Evolutionary conservation across 2,113 vertebrate species (phyloP), one percentile per base, ranked within the genome.

Genomic region (Aspidoscelis tigris): DNA sequence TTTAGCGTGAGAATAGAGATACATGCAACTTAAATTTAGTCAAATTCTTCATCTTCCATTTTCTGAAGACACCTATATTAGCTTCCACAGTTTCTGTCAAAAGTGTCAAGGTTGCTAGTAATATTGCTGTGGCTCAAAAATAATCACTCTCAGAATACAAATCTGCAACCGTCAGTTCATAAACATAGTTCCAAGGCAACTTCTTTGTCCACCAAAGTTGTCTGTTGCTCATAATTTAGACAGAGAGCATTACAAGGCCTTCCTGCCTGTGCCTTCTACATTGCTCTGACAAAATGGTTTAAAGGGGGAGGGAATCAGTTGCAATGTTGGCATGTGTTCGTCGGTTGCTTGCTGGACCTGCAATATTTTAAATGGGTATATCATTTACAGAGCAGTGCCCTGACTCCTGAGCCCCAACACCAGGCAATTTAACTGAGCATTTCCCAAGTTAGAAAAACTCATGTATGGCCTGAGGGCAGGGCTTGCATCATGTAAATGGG

Each of bases 371-470:
- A 74, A 74, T 50, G 22, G 22, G 43, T 47, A 74, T 74, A 44
- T 74, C 7, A 26, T 74, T 74, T 74, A 21, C 22, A 24, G 44
- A 39, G 12, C 9, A 14, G 44, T 74, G 47, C 21, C 44, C 72
- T 24, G 72, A 11, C 44, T 74, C 43, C 72, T 47, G 41, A 74
- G 72, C 47, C 72, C 41, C 6, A 21, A 50, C 44, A 50, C 43
- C 44, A 74, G 24, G 9, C 20, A 74, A 74, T 74, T 74, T 74
- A 4, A 22, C 44, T 7, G 43, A 21, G 43, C 24, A 74, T 50
- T 74, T 74, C 72, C 33, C 72, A 74, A 74, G 72, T 74, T 26
- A 50, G 44, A 47, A 74, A 47, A 74, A 74, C 72, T 74, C 72
- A 47, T 74, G 44, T 74, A 74, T 50, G 43, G 41, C 44, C 72